phyloP scores from a whole-genome alignment of 2,113 vertebrate genomes.

The Isichthys henryi region DNA sequence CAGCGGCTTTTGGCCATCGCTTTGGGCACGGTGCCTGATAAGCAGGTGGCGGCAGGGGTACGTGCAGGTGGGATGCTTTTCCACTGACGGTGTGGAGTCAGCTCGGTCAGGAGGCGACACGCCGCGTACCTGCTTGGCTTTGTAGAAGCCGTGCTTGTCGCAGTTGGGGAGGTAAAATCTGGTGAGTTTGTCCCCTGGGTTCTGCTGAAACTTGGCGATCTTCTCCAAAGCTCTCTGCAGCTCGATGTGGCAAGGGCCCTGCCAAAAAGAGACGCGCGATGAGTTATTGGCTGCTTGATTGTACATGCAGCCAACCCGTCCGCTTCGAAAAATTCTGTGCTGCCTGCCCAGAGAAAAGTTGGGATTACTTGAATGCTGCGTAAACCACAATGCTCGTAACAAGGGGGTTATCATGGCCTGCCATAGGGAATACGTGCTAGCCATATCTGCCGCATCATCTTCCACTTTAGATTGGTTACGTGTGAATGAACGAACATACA shows the following conservation, averaged over 20 bases:
- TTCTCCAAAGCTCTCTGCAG: constrained; percentile 76
- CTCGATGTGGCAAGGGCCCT: constrained; percentile 83
- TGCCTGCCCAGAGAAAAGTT: background rate
- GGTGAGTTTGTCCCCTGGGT: constrained; percentile 66
- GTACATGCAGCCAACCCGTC: background rate
- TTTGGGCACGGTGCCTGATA: background rate
- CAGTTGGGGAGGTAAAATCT: constrained; percentile 94
- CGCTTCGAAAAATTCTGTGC: background rate
- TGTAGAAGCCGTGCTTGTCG: constrained; percentile 80
- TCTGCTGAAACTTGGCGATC: constrained; percentile 71
- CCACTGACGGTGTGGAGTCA: constrained; percentile 16
- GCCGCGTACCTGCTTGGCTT: constrained; percentile 80
- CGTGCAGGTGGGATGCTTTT: constrained; percentile 25
- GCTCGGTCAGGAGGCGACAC: background rate
- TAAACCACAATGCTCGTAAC: background rate
- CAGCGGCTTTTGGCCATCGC: constrained; percentile 8
- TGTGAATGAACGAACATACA: background rate
- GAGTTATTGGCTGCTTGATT: constrained; percentile 22
- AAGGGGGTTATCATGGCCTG: background rate
- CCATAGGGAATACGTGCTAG: background rate
- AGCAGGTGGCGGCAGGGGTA: background rate
- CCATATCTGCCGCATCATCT: background rate
- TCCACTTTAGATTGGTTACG: background rate
- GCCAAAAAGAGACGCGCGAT: constrained; percentile 1
- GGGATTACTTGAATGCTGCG: background rate